Evolutionary conservation across 2,113 vertebrate genomes (phyloP), one percentile per base, ranked within the genome.

Genomic region (Phylloscopus trochilus): DNA sequence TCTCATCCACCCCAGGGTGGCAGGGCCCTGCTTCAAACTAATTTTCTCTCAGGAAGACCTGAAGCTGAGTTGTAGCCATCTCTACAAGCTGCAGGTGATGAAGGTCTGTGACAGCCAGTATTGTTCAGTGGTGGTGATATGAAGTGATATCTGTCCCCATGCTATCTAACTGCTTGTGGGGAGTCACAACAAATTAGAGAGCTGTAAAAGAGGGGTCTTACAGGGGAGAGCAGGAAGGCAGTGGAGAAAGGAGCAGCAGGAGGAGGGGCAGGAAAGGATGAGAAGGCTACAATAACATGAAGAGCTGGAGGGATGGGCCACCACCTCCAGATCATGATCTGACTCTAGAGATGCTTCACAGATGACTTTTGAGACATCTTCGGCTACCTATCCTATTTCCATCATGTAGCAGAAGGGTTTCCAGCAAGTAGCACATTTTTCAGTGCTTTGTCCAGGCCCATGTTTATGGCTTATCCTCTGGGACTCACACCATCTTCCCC

Each of bases 71-170:
- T 64, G 49, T 53, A 58, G 28, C 17, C 3, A 0, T 13, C 43
- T 75, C 23, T 89, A 35, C 19, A 69, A 66, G 15, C 22, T 66
- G 70, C 35, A 73, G 51, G 11, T 49, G 66, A 47, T 43, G 52
- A 63, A 82, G 26, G 47, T 30, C 39, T 24, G 5, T 62, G 33
- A 44, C 46, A 89, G 27, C 8, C 30, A 22, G 5, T 63, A 21
- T 35, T 0, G 0, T 1, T 51, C 17, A 74, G 30, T 24, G 56
- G 47, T 56, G 30, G 46, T 7, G 7, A 31, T 37, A 37, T 1
- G 49, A 44, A 44, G 33, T 58, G 58, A 73, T 64, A 31, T 55
- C 46, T 68, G 24, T 21, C 0, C 0, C 31, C 51, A 17, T 1
- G 14, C 12, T 77, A 21, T 46, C 88, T 80, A 9, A 26, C 15